Percentiles rank a stretch among this genome's conserved stretches.
phyloP scores from a whole-genome alignment of 2,113 vertebrate genomes.

The Heterochromis multidens region DNA sequence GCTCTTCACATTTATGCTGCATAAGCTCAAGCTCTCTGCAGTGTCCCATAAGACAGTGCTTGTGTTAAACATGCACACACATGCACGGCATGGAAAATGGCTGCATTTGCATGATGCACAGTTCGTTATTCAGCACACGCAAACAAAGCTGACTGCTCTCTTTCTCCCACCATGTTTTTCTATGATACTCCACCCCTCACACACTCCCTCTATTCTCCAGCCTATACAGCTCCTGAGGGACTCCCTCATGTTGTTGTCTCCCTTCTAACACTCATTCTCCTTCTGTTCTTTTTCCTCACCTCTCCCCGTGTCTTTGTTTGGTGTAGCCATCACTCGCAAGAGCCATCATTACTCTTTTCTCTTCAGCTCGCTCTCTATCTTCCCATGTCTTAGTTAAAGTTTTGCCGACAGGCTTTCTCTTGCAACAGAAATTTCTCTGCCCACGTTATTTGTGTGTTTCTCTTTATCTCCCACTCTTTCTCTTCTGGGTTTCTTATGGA shows the following conservation, averaged over 20 bases:
- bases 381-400: neutral
- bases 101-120: conserved; percentile 25
- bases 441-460: neutral
- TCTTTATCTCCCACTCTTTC: neutral
- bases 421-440: neutral
- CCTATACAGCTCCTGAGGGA: conserved; percentile 28
- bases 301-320: neutral
- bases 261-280: neutral
- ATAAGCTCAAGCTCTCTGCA: neutral
- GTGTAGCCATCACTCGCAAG: neutral
- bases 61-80: neutral
- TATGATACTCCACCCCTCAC: neutral
- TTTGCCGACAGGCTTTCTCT: conserved; percentile 16
- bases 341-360: neutral
- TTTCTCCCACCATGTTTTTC: conserved; percentile 25
- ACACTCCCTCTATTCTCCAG: conserved; percentile 17
- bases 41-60: neutral
- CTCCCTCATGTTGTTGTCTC: conserved; percentile 27
- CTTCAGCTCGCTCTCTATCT: neutral
- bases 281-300: conserved; percentile 9
- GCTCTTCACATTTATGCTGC: neutral
- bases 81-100: neutral
- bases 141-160: conserved; percentile 16
- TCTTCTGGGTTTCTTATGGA: neutral
- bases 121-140: neutral